Evolutionary conservation across 2,113 vertebrate genomes (phyloP).

Genomic region (Talpa occidentalis): DNA sequence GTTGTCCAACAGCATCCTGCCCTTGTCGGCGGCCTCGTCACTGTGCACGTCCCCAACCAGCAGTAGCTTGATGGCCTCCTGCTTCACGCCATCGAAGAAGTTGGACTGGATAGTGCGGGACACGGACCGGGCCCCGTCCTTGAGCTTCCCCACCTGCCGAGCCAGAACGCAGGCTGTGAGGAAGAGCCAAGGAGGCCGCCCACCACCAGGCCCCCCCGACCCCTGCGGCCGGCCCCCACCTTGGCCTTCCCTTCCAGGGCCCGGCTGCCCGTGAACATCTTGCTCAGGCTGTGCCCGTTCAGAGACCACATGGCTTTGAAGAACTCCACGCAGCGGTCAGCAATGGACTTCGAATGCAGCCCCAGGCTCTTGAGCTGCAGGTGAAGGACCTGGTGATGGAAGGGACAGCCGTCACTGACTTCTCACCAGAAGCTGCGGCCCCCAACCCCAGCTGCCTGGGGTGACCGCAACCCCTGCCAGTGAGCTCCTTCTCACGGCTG

Average conservation of each 20-base stretch:
- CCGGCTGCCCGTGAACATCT: conserved; percentile 88
- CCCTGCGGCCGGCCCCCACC: conserved; percentile 76
- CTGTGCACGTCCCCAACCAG: conserved; percentile 86
- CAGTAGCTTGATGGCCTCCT: conserved; percentile 88
- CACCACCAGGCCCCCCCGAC: not conserved
- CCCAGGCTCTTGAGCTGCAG: conserved; percentile 87
- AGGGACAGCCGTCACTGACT: accelerated
- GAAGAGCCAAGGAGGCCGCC: accelerated
- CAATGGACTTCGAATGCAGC: conserved; percentile 85
- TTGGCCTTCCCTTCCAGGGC: conserved; percentile 90
- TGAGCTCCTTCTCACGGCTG: too few species aligned
- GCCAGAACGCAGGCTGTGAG: not conserved
- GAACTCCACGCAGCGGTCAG: conserved; percentile 88
- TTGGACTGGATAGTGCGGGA: conserved; percentile 90
- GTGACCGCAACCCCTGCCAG: not conserved
- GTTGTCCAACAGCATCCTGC: conserved; percentile 86
- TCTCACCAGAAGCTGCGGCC: accelerated
- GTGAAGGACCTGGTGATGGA: conserved; percentile 84
- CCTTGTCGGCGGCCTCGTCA: conserved; percentile 87
- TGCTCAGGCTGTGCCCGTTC: conserved; percentile 88
- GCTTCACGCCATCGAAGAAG: conserved; percentile 88
- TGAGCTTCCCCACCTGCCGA: conserved; percentile 88
- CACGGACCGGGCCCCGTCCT: conserved; percentile 89
- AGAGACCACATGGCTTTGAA: conserved; percentile 90
- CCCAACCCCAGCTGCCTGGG: accelerated